Conservation (phyloP, 2,113 vertebrate genomes). For the Gobio gobio region DNA sequence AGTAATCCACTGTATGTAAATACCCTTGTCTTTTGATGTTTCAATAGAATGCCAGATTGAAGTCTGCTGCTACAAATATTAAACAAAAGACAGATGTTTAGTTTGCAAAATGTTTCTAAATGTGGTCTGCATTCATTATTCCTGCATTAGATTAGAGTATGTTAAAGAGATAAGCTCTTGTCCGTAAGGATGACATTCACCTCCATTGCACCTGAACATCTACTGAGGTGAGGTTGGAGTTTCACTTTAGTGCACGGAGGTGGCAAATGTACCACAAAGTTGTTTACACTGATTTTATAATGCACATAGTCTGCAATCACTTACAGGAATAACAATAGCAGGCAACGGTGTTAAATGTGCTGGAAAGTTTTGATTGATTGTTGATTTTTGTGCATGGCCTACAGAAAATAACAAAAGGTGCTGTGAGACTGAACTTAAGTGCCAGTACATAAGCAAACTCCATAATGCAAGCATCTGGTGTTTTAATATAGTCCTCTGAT, state of each 20-base stretch:
- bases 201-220: neutral
- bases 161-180: neutral
- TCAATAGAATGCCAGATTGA: conserved; percentile 46
- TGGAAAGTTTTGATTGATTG: neutral
- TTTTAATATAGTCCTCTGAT: neutral
- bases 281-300: neutral
- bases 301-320: neutral
- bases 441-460: neutral
- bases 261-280: neutral
- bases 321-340: neutral
- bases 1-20: conserved; percentile 55
- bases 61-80: conserved; percentile 32
- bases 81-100: conserved; percentile 56
- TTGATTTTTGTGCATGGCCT: neutral
- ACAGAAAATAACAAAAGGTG: neutral
- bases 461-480: neutral
- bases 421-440: neutral
- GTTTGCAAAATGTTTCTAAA: conserved; percentile 48
- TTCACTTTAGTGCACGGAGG: neutral
- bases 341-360: neutral
- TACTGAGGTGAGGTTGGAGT: neutral
- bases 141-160: conserved; percentile 1
- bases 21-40: conserved; percentile 53
- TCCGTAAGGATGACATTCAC: neutral
- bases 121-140: conserved; percentile 36